Conservation (phyloP, 2,113 vertebrate genomes). For the Struthidea cinerea region DNA sequence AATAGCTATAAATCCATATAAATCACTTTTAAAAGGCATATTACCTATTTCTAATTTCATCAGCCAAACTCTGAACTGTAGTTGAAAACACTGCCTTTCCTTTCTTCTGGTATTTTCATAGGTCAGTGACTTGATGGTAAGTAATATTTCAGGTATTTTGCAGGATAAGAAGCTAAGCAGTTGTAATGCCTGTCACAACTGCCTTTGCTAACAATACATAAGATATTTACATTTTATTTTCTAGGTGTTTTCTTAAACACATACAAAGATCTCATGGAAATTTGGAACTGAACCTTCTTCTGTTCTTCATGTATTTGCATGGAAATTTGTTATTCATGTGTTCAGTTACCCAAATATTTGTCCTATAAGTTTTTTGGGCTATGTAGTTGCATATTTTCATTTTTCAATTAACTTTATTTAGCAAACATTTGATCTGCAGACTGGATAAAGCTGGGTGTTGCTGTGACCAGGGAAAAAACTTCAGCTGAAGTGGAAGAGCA, state of each 20-base stretch:
- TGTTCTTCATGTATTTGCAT: neutral
- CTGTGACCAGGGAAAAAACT: neutral
- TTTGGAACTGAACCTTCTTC: neutral
- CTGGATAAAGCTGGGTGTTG: neutral
- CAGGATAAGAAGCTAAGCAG: neutral
- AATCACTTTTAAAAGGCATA: neutral
- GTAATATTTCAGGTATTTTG: neutral
- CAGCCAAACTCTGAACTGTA: neutral
- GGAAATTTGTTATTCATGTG: neutral
- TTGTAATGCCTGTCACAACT: neutral
- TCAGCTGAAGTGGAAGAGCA: neutral
- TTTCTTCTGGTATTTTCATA: neutral
- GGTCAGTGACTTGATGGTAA: neutral
- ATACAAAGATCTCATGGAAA: neutral
- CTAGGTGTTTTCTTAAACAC: neutral
- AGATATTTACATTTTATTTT: neutral
- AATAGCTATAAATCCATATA: neutral
- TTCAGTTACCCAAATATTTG: neutral
- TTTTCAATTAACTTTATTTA: neutral
- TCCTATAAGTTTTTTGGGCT: neutral
- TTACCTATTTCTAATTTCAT: neutral
- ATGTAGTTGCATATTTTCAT: neutral
- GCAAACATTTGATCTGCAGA: neutral
- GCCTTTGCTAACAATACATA: neutral
- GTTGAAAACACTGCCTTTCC: neutral